Base-by-base conservation (phyloP, 2,888 invertebrate genomes). In the Hipparchia semele region DNA sequence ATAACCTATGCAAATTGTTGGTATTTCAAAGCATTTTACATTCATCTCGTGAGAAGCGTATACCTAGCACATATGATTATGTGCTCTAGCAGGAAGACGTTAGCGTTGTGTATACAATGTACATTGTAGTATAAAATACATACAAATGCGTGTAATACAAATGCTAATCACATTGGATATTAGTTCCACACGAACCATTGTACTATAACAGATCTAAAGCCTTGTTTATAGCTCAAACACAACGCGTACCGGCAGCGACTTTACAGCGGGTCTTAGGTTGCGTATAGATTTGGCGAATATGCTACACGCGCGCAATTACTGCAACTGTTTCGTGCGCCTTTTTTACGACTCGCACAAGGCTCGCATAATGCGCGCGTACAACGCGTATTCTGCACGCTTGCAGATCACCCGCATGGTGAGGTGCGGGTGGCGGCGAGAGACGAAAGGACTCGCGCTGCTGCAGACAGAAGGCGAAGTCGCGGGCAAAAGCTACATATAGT, bases 91-190 rank as follows among this genome's bases (percentile, higher is more conserved):
- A 56, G 56, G 13, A 56, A 56, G 56, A 56, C 13, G 56, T 56
- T 56, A 56, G 56, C 6, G 9, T 45, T n/a, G 12, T 60, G 39
- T 60, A 5, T 39, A 39, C 5, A 39, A 6, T 49, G 33, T 67
- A 53, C 45, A 54, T 45, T n/a, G 46, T n/a, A 12, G 46, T 13
- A 23, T 13, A n/a, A 13, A 46, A 49, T 49, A 39, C 23, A 65
- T 65, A 53, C 65, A 65, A 54, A 23, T 6, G 6, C 33, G 65
- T n/a, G 65, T 65, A 45, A 68, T 54, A 54, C 67, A 67, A 72
- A 74, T 68, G 39, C 62, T 72, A 68, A 74, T 74, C 70, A 67
- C 56, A 70, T 73, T 49, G 65, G 13, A 62, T 65, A 70, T 67
- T 72, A 62, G 72, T 70, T 67, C 66, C 70, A 67, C 70, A 67